Evolutionary conservation across 2,888 invertebrate genomes (phyloP).

Genomic region (Drosophila buzzatii): DNA sequence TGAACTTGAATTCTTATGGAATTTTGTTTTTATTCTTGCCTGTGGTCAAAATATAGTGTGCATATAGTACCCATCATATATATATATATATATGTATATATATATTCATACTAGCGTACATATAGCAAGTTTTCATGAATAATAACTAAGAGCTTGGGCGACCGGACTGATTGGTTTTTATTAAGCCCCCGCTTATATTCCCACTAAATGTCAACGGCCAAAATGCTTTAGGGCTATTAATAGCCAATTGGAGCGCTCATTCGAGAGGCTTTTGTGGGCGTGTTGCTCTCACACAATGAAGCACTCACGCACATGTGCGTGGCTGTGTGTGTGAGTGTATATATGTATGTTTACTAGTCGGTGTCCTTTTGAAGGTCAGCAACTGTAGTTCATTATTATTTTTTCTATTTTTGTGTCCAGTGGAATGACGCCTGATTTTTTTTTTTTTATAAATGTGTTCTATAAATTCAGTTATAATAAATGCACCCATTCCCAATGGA

Average conservation of each 20-base stretch:
- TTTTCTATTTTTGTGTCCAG: slow-evolving; percentile 56
- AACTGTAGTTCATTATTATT: slow-evolving; percentile 42
- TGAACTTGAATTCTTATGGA: slow-evolving; percentile 30
- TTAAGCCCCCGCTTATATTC: slow-evolving; percentile 48
- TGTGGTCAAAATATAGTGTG: slow-evolving; percentile 4
- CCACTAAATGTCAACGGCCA: slow-evolving; percentile 69
- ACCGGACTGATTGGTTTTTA: slow-evolving; percentile 44
- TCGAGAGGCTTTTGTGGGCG: slow-evolving; percentile 47
- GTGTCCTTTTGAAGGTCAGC: slow-evolving; percentile 82
- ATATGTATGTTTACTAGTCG: slow-evolving; percentile 35
- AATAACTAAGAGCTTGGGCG: slow-evolving; percentile 30
- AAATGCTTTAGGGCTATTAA: slow-evolving; percentile 57
- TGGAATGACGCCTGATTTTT: slow-evolving; percentile 23
- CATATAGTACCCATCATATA: neutral
- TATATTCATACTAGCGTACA: slow-evolving; percentile 2
- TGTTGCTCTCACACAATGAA: slow-evolving; percentile 30
- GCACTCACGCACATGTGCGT: slow-evolving; percentile 16
- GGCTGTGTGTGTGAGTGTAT: slow-evolving; percentile 26
- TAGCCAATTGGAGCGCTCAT: slow-evolving; percentile 43
- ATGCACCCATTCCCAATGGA: slow-evolving; percentile 15
- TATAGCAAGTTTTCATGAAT: slow-evolving; percentile 23
- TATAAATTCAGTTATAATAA: slow-evolving; percentile 16
- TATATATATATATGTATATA: neutral
- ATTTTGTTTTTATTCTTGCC: slow-evolving; percentile 18
- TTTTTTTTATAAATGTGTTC: slow-evolving; percentile 30